A percentile compares a stretch with the other conserved stretches of the same genome.
phyloP scores from a whole-genome alignment of 1,140 invertebrate species.

The Anoplophora glabripennis region DNA sequence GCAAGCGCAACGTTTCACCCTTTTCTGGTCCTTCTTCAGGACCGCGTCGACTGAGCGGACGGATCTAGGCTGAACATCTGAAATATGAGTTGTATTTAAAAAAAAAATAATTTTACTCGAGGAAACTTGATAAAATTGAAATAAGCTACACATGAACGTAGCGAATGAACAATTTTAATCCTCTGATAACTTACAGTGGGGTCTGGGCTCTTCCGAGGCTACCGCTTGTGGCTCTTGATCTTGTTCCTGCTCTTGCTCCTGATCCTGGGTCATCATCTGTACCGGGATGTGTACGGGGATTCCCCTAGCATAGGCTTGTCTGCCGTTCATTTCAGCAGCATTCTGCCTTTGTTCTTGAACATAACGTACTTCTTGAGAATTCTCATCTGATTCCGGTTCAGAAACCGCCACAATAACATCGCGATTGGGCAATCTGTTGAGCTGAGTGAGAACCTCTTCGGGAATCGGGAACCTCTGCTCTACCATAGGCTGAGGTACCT shows the following conservation, averaged over 20 bases:
- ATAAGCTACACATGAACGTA: neutral
- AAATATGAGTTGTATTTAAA: slow-evolving; percentile 22
- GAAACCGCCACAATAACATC: slow-evolving; percentile 45
- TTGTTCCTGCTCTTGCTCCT: slow-evolving; percentile 44
- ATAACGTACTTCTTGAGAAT: slow-evolving; percentile 22
- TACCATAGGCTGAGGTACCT: slow-evolving; percentile 45
- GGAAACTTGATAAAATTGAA: too few species aligned
- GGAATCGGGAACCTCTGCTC: slow-evolving; percentile 55
- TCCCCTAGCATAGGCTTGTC: slow-evolving; percentile 53
- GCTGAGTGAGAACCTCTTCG: slow-evolving; percentile 58
- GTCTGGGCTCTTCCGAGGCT: slow-evolving; percentile 51
- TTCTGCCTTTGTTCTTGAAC: slow-evolving; percentile 44
- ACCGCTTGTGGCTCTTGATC: slow-evolving; percentile 42
- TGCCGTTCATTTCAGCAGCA: slow-evolving; percentile 50
- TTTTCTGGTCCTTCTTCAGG: slow-evolving; percentile 51
- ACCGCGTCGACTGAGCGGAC: slow-evolving; percentile 33
- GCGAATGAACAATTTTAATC: neutral
- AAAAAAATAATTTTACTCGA: too few species aligned
- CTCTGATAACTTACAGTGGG: slow-evolving; percentile 58
- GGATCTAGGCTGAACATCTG: slow-evolving; percentile 66
- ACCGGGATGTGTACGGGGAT: slow-evolving; percentile 55
- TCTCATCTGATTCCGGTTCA: slow-evolving; percentile 37
- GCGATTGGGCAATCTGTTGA: slow-evolving; percentile 50
- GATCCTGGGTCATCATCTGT: slow-evolving; percentile 54
- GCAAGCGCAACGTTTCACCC: slow-evolving; percentile 61